Base-by-base conservation (phyloP, 1,140 invertebrate genomes). In the Trachymyrmex cornetzi region DNA sequence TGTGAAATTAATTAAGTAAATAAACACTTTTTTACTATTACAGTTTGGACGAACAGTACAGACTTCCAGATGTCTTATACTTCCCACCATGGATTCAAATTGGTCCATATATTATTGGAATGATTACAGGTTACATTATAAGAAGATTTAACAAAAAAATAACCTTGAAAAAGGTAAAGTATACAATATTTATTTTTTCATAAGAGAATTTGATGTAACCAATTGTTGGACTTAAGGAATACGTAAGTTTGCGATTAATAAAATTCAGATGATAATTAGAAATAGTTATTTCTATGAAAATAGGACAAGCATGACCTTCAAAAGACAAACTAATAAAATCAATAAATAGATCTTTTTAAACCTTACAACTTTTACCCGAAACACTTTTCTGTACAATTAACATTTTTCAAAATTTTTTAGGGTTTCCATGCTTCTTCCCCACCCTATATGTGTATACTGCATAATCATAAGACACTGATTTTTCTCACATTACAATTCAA, bases 11-110 rank as follows among this genome's bases (percentile, higher is more conserved):
- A 44, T 74, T 57, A 74, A 4, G 53, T 63, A 77, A 87, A 67
- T 50, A 3, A 55, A 22, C 6, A 0, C 0, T n/a, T 12, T 59
- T 72, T 44, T 50, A 14, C 86, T 87, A 50, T 88, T 66, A 34
- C 24, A 95, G 94, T 34, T 50, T 96, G 86, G 95, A 96, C 85
- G 91, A 94, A 86, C 93, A 95, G 61, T 94, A 93, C 64, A 87
- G 88, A 44, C 91, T 93, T 75, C 81, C 95, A 72, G 90, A 95
- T 69, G 63, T 92, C 4, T 89, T 96, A 9, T 96, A 96, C 72
- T 92, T 95, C 84, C 93, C 94, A n/a, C 95, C 96, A 0, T 96
- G 96, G 96, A 90, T 94, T 9, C 94, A 96, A 92, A 94, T 96
- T 74, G 94, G 95, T 67, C 96, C 96, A 6, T 96, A 96, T 86